Conservation (phyloP, 2,888 invertebrate genomes). For the Ennomos erosarius region DNA sequence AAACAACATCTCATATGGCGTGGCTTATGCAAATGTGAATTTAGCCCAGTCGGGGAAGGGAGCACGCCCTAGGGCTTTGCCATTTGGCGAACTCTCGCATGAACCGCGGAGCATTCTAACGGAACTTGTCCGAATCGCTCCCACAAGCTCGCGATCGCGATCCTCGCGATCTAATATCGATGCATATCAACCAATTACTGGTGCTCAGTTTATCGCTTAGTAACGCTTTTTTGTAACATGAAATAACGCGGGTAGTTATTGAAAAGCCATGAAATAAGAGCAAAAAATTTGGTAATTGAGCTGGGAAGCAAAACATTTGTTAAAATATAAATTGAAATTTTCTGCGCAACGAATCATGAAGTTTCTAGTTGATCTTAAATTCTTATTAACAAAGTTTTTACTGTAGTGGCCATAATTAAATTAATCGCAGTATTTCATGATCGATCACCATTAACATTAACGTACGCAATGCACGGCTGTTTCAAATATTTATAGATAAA, state of each 20-base stretch:
- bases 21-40: slow-evolving; percentile 51
- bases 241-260: slow-evolving; percentile 27
- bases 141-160: slow-evolving; percentile 57
- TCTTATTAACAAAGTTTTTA: too few relatives aligned
- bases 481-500: slow-evolving; percentile 35
- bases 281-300: slow-evolving; percentile 32
- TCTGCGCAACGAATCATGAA: too few relatives aligned
- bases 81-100: slow-evolving; percentile 46
- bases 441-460: slow-evolving; percentile 24
- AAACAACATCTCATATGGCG: slow-evolving; percentile 44
- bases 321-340: too few relatives aligned
- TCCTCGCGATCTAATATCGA: slow-evolving; percentile 52
- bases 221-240: slow-evolving; percentile 45
- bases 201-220: slow-evolving; percentile 54
- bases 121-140: slow-evolving; percentile 54
- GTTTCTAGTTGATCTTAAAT: too few relatives aligned
- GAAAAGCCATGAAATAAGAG: slow-evolving; percentile 41
- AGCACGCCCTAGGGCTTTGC: slow-evolving; percentile 50
- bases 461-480: slow-evolving; percentile 24
- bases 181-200: slow-evolving; percentile 52
- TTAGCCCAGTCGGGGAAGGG: slow-evolving; percentile 39
- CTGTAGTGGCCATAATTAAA: too few relatives aligned
- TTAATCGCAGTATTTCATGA: slow-evolving; percentile 8
- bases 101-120: slow-evolving; percentile 36
- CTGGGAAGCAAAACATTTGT: neutral